Percentiles rank a stretch among this genome's conserved stretches.
phyloP scores from a whole-genome alignment of 1,140 invertebrate species.

The Heliconius hewitsoni region DNA sequence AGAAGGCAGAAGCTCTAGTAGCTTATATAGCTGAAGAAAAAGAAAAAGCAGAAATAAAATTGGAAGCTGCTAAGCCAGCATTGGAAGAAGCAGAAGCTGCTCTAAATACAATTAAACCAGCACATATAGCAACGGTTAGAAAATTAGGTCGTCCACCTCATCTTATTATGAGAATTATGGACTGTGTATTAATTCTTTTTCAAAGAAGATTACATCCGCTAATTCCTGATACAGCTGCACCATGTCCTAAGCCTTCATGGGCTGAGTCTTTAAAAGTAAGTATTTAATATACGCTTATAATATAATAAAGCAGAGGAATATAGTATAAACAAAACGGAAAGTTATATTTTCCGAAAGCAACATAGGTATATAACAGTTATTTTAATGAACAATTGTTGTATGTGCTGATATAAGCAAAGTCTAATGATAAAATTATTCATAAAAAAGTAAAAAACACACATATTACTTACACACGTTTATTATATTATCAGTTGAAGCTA shows the following conservation, averaged over 20 bases:
- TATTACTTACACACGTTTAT: too few relatives aligned
- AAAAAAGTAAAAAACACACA: too few relatives aligned
- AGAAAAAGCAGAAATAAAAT: slow-evolving; percentile 92
- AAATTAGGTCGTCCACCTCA: slow-evolving; percentile 97
- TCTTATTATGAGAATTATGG: slow-evolving; percentile 99
- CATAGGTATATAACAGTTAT: too few relatives aligned
- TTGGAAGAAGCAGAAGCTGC: slow-evolving; percentile 97
- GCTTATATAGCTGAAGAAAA: slow-evolving; percentile 95
- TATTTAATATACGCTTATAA: not conserved
- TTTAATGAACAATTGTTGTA: too few relatives aligned
- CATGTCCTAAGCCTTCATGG: slow-evolving; percentile 97
- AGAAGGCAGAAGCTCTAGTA: slow-evolving; percentile 95
- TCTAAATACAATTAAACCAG: slow-evolving; percentile 97
- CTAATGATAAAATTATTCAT: too few relatives aligned
- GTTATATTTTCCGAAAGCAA: too few relatives aligned
- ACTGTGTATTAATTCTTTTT: slow-evolving; percentile 96
- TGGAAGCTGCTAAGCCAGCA: slow-evolving; percentile 95
- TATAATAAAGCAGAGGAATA: not conserved
- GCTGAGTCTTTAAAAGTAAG: slow-evolving; percentile 94
- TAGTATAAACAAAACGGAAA: not conserved
- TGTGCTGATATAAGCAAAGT: too few relatives aligned
- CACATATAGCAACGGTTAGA: slow-evolving; percentile 97
- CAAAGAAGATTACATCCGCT: slow-evolving; percentile 92
- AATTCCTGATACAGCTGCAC: slow-evolving; percentile 89
- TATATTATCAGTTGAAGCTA: too few relatives aligned